These are phyloP conservation scores for Phataginus tricuspis DNA, from an alignment of 2,797 vertebrate genomes.

Conservation along the genomic window DNA sequence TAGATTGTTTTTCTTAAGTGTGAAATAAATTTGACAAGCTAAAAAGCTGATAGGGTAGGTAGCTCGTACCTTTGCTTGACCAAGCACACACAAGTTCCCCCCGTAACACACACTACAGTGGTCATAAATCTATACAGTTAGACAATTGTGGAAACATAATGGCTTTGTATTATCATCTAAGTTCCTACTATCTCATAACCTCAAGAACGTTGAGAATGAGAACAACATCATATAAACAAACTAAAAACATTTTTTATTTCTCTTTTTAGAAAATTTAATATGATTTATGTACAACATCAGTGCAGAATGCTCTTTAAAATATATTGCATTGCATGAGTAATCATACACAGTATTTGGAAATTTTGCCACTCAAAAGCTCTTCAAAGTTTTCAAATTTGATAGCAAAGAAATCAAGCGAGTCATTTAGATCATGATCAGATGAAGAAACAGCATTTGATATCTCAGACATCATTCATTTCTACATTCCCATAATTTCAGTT, in stretches of 20 bases:
- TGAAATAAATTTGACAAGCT: background rate
- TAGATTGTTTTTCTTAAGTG: background rate
- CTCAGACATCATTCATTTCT: background rate
- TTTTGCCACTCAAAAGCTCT: background rate
- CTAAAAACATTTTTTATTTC: background rate
- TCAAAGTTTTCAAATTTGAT: background rate
- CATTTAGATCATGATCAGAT: background rate
- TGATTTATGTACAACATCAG: background rate
- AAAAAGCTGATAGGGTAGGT: background rate
- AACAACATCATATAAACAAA: background rate
- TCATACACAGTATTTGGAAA: background rate
- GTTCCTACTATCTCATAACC: background rate
- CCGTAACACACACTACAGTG: accelerated
- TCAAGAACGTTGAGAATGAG: background rate
- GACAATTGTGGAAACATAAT: background rate
- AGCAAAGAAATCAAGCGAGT: background rate
- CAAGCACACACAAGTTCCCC: background rate
- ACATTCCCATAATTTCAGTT: background rate
- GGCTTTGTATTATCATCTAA: background rate
- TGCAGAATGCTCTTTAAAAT: background rate
- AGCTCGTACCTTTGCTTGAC: background rate
- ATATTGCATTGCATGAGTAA: background rate
- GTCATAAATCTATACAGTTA: background rate
- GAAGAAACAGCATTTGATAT: background rate
- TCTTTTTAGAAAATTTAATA: background rate